Evolutionary conservation across 2,797 vertebrate genomes (phyloP).

Genomic region (Pipistrellus kuhlii): DNA sequence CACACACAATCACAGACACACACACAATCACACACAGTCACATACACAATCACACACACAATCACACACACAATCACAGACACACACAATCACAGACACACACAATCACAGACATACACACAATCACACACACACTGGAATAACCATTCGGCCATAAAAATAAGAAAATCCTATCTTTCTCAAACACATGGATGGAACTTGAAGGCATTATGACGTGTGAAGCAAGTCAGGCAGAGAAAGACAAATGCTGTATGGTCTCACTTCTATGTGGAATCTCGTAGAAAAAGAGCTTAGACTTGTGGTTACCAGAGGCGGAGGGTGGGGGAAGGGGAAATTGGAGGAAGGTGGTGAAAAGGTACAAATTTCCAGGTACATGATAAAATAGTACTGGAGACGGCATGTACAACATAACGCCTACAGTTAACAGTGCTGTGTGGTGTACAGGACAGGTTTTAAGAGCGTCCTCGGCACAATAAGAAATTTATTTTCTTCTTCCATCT

Average conservation of each 20-base stretch:
- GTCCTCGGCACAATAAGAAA: not conserved
- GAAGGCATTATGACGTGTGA: not conserved
- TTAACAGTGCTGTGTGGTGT: not conserved
- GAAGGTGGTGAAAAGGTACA: not conserved
- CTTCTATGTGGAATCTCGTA: not conserved
- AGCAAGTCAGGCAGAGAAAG: not conserved
- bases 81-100: too few species aligned
- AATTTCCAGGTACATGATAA: not conserved
- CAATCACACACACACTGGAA: not conserved
- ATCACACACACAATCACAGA: too few species aligned
- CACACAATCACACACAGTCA: too few species aligned
- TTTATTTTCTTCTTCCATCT: not conserved
- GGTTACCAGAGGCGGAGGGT: not conserved
- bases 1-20: too few species aligned
- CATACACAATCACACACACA: too few species aligned
- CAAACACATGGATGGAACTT: not conserved
- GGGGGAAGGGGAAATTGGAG: not conserved
- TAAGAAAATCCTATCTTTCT: not conserved
- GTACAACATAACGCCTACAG: too few species aligned
- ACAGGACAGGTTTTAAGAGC: not conserved
- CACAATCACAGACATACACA: not conserved
- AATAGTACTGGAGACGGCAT: not conserved
- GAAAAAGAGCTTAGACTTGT: not conserved
- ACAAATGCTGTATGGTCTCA: not conserved
- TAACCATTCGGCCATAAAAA: not conserved